Evolutionary conservation across 2,888 invertebrate species (phyloP).

Genomic region (Oeneis ivallda): DNA sequence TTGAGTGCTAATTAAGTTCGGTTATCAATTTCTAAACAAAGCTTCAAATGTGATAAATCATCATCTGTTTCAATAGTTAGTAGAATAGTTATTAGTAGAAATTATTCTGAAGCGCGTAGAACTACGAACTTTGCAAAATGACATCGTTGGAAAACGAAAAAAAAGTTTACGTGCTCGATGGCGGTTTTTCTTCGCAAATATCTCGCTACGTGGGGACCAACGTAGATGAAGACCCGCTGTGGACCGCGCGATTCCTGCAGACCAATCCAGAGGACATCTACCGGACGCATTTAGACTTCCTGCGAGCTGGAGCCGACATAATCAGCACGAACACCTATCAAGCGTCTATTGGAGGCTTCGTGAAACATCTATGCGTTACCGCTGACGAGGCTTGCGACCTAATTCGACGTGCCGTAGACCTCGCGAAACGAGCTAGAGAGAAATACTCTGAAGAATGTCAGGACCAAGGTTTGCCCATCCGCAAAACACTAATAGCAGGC

Average conservation of each 20-base stretch:
- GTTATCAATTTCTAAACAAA: slow-evolving; percentile 13
- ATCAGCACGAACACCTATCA: slow-evolving; percentile 95
- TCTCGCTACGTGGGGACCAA: slow-evolving; percentile 85
- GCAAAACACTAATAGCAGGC: slow-evolving; percentile 86
- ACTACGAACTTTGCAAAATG: slow-evolving; percentile 9
- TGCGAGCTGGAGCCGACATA: slow-evolving; percentile 92
- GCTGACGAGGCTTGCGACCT: slow-evolving; percentile 85
- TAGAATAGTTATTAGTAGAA: no score
- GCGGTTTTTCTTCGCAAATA: slow-evolving; percentile 91
- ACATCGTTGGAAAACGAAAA: slow-evolving; percentile 30
- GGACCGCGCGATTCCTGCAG: slow-evolving; percentile 91
- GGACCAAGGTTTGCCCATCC: slow-evolving; percentile 41
- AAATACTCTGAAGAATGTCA: slow-evolving; percentile 77
- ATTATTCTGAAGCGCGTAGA: not conserved
- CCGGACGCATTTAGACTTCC: slow-evolving; percentile 89
- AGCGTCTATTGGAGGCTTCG: slow-evolving; percentile 88
- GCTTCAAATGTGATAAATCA: not conserved
- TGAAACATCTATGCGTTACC: slow-evolving; percentile 85
- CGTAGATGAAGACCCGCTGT: slow-evolving; percentile 92
- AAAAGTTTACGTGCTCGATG: slow-evolving; percentile 79
- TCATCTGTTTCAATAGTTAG: not conserved
- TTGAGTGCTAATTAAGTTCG: not conserved
- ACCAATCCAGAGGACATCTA: slow-evolving; percentile 89
- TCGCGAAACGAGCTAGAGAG: slow-evolving; percentile 87
- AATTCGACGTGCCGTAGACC: slow-evolving; percentile 86